Conservation (phyloP, 2,797 vertebrate genomes). For the Mus minutoides region DNA sequence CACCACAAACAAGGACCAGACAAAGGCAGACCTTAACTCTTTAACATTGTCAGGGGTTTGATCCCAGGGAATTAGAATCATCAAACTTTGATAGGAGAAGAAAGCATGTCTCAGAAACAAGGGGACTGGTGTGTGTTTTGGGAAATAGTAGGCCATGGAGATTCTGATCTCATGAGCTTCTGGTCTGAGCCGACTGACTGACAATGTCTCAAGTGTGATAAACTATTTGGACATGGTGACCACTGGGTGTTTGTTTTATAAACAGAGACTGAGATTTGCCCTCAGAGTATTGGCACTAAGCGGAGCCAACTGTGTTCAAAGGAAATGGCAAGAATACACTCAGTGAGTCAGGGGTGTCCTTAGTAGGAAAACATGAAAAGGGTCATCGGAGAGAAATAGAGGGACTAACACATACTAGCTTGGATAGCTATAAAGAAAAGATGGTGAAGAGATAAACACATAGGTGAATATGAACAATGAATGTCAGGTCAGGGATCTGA, state of each 20-base stretch:
- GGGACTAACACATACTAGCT: background rate
- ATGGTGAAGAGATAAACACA: background rate
- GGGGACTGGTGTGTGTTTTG: background rate
- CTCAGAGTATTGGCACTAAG: conserved; percentile 19
- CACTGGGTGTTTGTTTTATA: conserved; percentile 55
- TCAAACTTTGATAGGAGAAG: background rate
- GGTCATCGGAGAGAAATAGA: background rate
- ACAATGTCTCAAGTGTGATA: conserved; percentile 50
- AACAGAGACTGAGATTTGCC: conserved; percentile 21
- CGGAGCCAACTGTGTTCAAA: conserved; percentile 8
- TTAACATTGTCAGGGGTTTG: background rate
- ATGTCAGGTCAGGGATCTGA: background rate
- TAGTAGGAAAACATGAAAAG: background rate
- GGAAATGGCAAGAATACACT: background rate
- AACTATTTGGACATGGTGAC: conserved; percentile 39
- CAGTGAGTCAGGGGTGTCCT: background rate
- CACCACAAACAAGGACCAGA: background rate
- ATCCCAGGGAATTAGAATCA: background rate
- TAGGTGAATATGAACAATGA: background rate
- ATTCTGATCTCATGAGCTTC: conserved; percentile 54
- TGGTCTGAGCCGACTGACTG: conserved; percentile 46
- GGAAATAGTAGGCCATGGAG: conserved; percentile 40
- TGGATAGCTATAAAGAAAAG: conserved; percentile 2
- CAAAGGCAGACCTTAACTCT: background rate
- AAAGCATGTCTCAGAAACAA: conserved; percentile 42